Conservation (phyloP, 2,113 vertebrate species). For the Ammospiza caudacuta region DNA sequence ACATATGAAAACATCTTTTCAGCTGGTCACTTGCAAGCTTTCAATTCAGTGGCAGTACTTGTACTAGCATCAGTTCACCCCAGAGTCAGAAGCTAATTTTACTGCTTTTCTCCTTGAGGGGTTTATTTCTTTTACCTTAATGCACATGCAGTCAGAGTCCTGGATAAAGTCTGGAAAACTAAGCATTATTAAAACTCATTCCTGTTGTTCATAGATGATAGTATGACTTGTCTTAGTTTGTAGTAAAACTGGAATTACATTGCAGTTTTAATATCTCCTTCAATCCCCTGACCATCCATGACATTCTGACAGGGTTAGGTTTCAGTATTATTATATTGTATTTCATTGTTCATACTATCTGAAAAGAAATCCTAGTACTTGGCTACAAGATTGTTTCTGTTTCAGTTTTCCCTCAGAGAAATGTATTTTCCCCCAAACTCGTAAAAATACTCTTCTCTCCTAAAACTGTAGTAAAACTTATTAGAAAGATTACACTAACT, state of each 20-base stretch:
- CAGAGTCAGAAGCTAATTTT: not conserved
- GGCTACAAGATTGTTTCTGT: not conserved
- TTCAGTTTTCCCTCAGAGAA: not conserved
- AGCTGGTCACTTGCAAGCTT: not conserved
- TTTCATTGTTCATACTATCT: not conserved
- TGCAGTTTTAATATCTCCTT: not conserved
- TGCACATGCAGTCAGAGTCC: not conserved
- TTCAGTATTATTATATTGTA: not conserved
- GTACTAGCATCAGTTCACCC: not conserved
- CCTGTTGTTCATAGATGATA: not conserved
- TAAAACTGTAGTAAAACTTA: not conserved
- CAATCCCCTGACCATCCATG: not conserved
- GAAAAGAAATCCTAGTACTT: not conserved
- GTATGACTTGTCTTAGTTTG: not conserved
- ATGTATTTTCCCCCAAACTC: fast-evolving
- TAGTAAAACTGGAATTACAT: not conserved
- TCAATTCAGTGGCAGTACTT: not conserved
- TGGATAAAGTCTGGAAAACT: not conserved
- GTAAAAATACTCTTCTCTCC: not conserved
- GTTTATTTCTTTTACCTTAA: not conserved
- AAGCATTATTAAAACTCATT: not conserved
- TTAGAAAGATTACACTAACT: not conserved
- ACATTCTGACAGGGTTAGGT: not conserved
- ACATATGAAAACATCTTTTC: not conserved
- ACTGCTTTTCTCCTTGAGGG: not conserved